Evolutionary conservation across 1,140 invertebrate species (phyloP), one percentile per base, ranked within the genome.

Genomic region (Anthonomus grandis): DNA sequence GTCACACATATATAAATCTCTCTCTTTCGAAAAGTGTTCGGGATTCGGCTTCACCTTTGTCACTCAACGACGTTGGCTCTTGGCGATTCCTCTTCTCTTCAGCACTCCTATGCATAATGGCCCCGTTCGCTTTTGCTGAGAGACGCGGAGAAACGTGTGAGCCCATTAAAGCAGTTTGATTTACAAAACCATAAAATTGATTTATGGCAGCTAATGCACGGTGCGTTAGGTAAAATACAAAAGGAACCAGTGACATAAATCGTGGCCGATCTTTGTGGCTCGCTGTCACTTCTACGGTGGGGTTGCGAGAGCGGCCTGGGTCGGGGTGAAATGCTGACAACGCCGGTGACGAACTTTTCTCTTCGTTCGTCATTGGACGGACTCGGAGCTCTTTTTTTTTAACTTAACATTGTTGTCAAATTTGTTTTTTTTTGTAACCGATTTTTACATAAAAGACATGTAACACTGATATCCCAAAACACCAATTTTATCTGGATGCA

Each of bases 181-280:
- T 71, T 73, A 71, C 70, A 70, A 72, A 73, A 70, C 70, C 70
- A 71, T 73, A 73, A 73, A 73, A 73, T 73, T 73, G 71, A 73
- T 73, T 73, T 73, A 73, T 73, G 67, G 66, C 65, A 59, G 63
- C 65, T 71, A 72, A 70, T 71, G 71, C 66, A 71, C 68, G 66
- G 69, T 71, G 71, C 67, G 71, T 70, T 71, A 70, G 68, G 71
- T 70, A 65, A 70, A 70, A 68, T 61, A 73, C 70, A 73, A 71
- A 73, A 70, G 70, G 63, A 68, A 65, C 67, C 68, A 71, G 67
- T 71, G 67, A 69, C 68, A 71, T 73, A 73, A 71, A 73, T 73
- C 69, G 64, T 71, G 60, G 49, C 64, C 64, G 66, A 71, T 70
- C 69, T 72, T 67, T 72, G 68, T 69, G 64, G 66, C 64, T 56